Evolutionary conservation across 1,140 invertebrate species (phyloP).

Genomic region (Temnothorax longispinosus): DNA sequence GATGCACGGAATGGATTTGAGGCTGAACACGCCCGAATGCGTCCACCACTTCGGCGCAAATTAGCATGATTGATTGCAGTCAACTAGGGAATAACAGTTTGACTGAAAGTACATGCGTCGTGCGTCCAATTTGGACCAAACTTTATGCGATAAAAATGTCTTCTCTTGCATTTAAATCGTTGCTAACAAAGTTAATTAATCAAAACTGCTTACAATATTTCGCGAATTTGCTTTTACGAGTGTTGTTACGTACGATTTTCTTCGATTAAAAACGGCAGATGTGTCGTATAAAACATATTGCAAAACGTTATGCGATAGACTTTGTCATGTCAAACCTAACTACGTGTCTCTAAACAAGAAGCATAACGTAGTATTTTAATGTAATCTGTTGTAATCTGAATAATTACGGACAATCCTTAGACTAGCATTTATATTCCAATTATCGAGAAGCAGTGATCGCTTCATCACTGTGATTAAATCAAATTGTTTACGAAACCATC

Average conservation of each 20-base stretch:
- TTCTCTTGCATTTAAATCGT: not conserved
- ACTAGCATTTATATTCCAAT: not conserved
- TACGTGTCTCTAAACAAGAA: not conserved
- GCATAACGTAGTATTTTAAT: not conserved
- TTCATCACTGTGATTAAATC: constrained; percentile 19
- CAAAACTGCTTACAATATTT: not conserved
- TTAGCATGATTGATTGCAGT: constrained; percentile 53
- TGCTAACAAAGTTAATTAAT: not conserved
- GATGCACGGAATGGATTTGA: constrained; percentile 12
- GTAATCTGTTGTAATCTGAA: not conserved
- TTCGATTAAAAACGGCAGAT: not conserved
- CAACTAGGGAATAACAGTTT: constrained; percentile 34
- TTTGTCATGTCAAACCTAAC: not conserved
- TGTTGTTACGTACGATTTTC: not conserved
- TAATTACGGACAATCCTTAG: not conserved
- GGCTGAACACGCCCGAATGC: constrained; percentile 5
- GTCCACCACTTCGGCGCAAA: constrained; percentile 8
- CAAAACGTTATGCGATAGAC: not conserved
- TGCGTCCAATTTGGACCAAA: not conserved
- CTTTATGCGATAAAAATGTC: not conserved
- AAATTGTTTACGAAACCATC: constrained; percentile 3
- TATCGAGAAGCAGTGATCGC: not conserved
- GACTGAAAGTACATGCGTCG: not conserved
- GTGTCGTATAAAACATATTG: not conserved
- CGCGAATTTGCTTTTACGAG: not conserved